Evolutionary conservation across 2,113 vertebrate species (phyloP).

Genomic region (Chelonoidis abingdonii): DNA sequence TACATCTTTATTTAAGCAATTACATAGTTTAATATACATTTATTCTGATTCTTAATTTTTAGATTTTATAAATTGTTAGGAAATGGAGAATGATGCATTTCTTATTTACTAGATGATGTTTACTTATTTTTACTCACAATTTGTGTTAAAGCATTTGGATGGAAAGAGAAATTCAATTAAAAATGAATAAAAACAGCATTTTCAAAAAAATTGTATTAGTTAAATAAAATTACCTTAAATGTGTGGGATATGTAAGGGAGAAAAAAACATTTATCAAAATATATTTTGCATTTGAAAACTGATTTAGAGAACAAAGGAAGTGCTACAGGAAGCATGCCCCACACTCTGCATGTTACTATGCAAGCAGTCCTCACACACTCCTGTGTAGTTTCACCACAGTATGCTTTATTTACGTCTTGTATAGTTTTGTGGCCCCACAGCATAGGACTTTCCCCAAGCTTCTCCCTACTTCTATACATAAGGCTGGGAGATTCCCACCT

Average conservation of each 20-base stretch:
- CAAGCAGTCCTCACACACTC: neutral
- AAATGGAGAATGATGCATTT: too few relatives aligned
- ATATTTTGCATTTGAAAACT: neutral
- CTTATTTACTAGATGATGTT: too few relatives aligned
- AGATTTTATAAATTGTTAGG: neutral
- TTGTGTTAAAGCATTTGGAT: neutral
- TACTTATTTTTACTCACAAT: neutral
- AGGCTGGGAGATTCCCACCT: too few relatives aligned
- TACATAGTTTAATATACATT: neutral
- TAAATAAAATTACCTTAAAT: neutral
- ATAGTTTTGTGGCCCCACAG: neutral
- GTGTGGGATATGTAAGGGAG: neutral
- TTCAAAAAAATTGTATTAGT: neutral
- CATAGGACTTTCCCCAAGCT: neutral
- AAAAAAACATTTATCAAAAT: neutral
- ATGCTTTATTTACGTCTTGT: too few relatives aligned
- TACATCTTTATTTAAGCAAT: neutral
- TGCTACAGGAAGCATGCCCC: neutral
- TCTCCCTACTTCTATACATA: neutral
- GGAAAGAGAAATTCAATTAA: neutral
- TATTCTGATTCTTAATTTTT: neutral
- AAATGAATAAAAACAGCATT: neutral
- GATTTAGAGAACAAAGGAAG: neutral
- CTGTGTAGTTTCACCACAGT: neutral
- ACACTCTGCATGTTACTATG: neutral